Base-by-base conservation (phyloP, 2,113 vertebrate genomes). In the Malurus cyaneus region DNA sequence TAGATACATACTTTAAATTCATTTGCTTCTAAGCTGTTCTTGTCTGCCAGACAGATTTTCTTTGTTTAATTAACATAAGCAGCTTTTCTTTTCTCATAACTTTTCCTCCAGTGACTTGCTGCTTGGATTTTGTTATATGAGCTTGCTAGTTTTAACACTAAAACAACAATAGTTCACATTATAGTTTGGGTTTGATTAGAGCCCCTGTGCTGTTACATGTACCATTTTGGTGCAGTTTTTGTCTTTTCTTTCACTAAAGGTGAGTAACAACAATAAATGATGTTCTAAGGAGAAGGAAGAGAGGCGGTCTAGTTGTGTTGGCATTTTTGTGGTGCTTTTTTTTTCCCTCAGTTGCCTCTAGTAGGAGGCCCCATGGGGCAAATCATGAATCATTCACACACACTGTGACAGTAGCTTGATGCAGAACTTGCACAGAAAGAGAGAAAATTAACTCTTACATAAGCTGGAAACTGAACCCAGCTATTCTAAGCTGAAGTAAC, bases 31-130 rank as follows among this genome's bases (percentile, higher is more conserved):
- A 56, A 86, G 72, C 44, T 78, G 21, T 60, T 84, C 42, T 50
- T 57, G 32, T 87, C 71, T 85, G 50, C 32, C 32, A 85, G 53
- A 42, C 59, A 82, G 61, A 85, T 94, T 94, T 88, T 53, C 67
- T 80, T 80, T 72, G 60, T 84, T 96, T 92, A 91, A 92, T 97
- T 94, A 95, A 59, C 66, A 72, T 93, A 93, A 79, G 77, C 66
- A 85, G 87, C 84, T 93, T 95, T 91, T 91, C 41, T 85, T 79
- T 80, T 76, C 69, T 54, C 61, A 61, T 72, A 74, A 70, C 21
- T 47, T 92, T 88, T 93, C 28, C 79, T 91, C 66, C 32, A 89
- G 70, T 73, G 83, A 65, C 26, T 76, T 80, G 18, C 54, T 86
- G 19, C 46, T 66, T 77, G 81, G 46, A 57, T 87, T 94, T 91